A percentile compares a stretch with the other conserved stretches of the same genome.
Conservation (phyloP, 1,140 invertebrate genomes). For the Nasonia longicornis region DNA sequence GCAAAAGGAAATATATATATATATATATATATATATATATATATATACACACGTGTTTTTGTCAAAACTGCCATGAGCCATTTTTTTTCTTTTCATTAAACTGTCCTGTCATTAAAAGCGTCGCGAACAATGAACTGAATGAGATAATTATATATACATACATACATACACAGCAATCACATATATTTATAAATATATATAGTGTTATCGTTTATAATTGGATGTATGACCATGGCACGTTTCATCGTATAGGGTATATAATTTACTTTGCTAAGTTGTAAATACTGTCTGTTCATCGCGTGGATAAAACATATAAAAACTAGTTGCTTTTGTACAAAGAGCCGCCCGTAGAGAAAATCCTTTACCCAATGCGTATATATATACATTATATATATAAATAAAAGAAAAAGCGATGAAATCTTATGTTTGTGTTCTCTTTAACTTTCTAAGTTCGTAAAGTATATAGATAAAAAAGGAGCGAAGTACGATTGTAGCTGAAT, state of each 20-base stretch:
- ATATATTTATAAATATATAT: constrained; percentile 14
- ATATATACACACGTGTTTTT: constrained; percentile 4
- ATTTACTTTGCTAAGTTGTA: constrained; percentile 47
- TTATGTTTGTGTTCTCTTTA: constrained; percentile 26
- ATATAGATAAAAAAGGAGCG: constrained; percentile 4
- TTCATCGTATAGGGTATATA: constrained; percentile 41
- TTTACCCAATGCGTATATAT: constrained; percentile 31
- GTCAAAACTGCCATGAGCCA: constrained; percentile 27
- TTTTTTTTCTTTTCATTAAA: constrained; percentile 26
- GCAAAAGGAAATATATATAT: neutral
- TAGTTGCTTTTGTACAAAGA: constrained; percentile 48
- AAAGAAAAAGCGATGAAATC: constrained; percentile 19
- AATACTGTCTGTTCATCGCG: constrained; percentile 45
- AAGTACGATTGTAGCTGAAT: constrained; percentile 29
- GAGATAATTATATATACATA: constrained; percentile 22
- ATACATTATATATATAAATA: constrained; percentile 6
- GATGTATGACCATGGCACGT: constrained; percentile 43
- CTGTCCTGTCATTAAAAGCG: constrained; percentile 24
- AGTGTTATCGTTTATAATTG: constrained; percentile 41
- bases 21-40: constrained; percentile 13
- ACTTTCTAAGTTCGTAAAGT: constrained; percentile 23
- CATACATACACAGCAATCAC: neutral
- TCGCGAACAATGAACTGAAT: constrained; percentile 21
- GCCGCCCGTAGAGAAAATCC: constrained; percentile 32
- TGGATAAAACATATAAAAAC: constrained; percentile 43